Conservation (phyloP, 1,140 invertebrate species). For the Ceratina japonica region DNA sequence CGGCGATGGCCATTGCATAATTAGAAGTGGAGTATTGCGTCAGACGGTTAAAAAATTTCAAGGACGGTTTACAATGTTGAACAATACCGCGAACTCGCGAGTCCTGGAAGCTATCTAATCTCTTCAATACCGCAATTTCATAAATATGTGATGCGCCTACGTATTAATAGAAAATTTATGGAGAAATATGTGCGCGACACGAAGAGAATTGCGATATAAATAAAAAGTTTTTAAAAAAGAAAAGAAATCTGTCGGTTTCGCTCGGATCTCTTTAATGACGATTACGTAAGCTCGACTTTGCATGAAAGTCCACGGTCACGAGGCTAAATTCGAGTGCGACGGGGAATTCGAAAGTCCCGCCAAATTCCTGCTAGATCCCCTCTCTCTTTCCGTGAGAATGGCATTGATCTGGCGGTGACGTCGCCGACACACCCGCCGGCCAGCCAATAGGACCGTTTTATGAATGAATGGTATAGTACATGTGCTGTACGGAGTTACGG, state of each 20-base stretch:
- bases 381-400: neutral
- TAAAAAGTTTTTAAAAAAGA: too few species aligned
- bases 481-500: neutral
- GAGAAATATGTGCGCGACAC: too few species aligned
- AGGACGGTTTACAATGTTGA: neutral
- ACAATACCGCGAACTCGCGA: too few species aligned
- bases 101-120: too few species aligned
- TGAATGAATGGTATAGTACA: constrained; percentile 58
- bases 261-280: too few species aligned
- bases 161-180: too few species aligned
- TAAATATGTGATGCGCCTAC: too few species aligned
- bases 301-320: neutral
- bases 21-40: neutral
- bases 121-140: too few species aligned
- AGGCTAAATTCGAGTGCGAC: neutral
- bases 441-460: constrained; percentile 57
- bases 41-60: neutral
- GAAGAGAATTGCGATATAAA: too few species aligned
- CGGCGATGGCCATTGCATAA: neutral
- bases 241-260: too few species aligned
- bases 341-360: constrained; percentile 43
- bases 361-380: constrained; percentile 25
- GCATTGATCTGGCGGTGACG: constrained; percentile 61
- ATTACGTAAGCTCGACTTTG: neutral
- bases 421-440: constrained; percentile 66